Percentiles rank a stretch among this genome's conserved stretches.
These are phyloP conservation scores for Lasioglossum marginatum DNA, from an alignment of 2,888 invertebrate species.

Conservation along the genomic window DNA sequence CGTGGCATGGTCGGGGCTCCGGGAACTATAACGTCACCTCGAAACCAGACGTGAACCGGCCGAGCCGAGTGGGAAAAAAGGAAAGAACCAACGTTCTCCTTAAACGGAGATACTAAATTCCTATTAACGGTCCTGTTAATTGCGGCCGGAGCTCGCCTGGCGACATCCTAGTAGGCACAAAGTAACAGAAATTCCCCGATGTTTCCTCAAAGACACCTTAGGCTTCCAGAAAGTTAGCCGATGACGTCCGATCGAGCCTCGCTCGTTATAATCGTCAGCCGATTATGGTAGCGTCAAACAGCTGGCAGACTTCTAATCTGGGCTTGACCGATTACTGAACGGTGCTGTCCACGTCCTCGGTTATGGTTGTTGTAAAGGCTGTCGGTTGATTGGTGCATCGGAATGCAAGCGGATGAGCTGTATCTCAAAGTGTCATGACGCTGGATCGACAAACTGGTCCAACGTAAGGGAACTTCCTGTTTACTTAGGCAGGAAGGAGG, in stretches of 20 bases:
- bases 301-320: conserved; percentile 42
- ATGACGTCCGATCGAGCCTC: not conserved
- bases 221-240: not conserved
- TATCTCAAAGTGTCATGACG: not conserved
- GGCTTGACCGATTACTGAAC: conserved; percentile 34
- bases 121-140: conserved; percentile 44
- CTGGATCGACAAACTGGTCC: too few relatives aligned
- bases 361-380: not conserved
- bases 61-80: not conserved
- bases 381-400: not conserved
- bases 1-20: conserved; percentile 14
- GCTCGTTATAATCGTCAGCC: not conserved
- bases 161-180: conserved; percentile 4
- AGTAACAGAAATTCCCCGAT: not conserved
- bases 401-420: not conserved
- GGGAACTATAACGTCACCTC: conserved; percentile 30
- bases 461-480: too few relatives aligned
- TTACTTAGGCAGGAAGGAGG: too few relatives aligned
- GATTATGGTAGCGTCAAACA: conserved; percentile 4
- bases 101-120: conserved; percentile 32
- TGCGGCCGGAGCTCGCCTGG: not conserved
- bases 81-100: not conserved
- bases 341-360: not conserved
- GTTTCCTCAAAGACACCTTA: not conserved
- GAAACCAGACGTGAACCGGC: not conserved